Conservation (phyloP, 1,140 invertebrate genomes). For the Diabrotica virgifera region DNA sequence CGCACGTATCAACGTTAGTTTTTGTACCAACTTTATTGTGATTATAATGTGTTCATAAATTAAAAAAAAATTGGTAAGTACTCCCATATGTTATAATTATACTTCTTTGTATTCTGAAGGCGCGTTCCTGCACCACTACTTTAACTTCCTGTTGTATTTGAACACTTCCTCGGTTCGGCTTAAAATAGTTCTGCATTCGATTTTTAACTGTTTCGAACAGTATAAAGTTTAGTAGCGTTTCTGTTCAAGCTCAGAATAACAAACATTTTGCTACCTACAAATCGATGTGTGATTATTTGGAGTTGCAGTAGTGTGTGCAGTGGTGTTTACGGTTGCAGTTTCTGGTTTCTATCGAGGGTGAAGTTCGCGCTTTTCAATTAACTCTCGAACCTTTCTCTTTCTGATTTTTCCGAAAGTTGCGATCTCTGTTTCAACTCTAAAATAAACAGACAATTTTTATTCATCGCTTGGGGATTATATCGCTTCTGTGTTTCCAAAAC, state of each 20-base stretch:
- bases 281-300: background rate
- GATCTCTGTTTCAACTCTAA: background rate
- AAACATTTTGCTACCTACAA: background rate
- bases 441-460: background rate
- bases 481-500: background rate
- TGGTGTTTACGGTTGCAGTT: conserved; percentile 2
- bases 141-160: background rate
- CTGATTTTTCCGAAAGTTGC: background rate
- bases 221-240: background rate
- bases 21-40: background rate
- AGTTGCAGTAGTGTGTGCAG: background rate
- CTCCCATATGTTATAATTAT: background rate
- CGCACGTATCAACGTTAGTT: background rate
- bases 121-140: background rate
- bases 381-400: background rate
- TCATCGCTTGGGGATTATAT: background rate
- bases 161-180: background rate
- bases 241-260: background rate
- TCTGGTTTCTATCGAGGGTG: background rate
- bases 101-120: background rate
- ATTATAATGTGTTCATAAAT: background rate
- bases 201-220: background rate
- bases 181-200: conserved; percentile 1
- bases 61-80: background rate
- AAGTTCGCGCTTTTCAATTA: background rate